Base-by-base conservation (phyloP, 2,113 vertebrate genomes). In the Percopsis transmontana region DNA sequence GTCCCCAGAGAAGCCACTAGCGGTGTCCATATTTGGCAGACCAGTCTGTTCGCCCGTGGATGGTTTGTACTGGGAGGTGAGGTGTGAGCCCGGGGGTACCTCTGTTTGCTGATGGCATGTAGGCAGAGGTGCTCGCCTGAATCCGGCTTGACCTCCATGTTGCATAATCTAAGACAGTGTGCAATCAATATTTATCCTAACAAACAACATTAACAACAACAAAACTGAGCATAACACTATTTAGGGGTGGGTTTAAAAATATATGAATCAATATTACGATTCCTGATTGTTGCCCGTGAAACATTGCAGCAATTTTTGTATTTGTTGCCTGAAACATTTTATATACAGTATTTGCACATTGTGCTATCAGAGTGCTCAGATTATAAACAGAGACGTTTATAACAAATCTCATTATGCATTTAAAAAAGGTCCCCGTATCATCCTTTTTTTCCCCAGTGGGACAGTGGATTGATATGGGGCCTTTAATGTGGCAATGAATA, bases 41-140 rank as follows among this genome's bases (percentile, higher is more conserved):
- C 96, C 96, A 98, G 91, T 97, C 95, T 3, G 92, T 89, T 13
- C 94, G 92, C n/a, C 96, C 95, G 0, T 96, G 95, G 68, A 97
- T 79, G 0, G 92, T 91, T 69, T 96, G 94, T 0, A 90, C 73
- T 0, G 93, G 90, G 0, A 92, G 92, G 38, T 83, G 82, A 0
- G 93, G 90, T 81, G 93, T 61, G 9, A 93, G 44, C 19, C 91
- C 87, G 0, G 93, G 72, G 0, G 91, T 92, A 85, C 89, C 95
- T 79, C 94, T 95, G 27, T 91, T 89, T 69, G 93, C 88, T 0
- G 92, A 89, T 10, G 76, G 53, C 44, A 69, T 80, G 76, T 94
- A 94, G 0, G 91, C 74, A 0, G 94, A 90, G 33, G 58, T 77
- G 47, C 90, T 93, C 0, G 91, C 79, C 27, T 91, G 92, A 66